Base-by-base conservation (phyloP, 2,888 invertebrate species). In the Hermodice carunculata region DNA sequence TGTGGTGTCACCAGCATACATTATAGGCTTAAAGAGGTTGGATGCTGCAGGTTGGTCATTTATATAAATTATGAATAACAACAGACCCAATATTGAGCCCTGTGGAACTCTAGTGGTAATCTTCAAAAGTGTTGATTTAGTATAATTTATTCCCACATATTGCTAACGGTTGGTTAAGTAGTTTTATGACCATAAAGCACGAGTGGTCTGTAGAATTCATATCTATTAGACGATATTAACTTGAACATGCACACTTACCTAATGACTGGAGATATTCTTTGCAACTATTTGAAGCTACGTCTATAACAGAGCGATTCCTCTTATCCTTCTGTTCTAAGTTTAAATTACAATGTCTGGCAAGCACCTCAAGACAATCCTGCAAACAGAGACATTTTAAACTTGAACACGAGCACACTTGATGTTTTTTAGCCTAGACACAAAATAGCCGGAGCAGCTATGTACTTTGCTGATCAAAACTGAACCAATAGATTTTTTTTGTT, bases 321-420 rank as follows among this genome's bases (percentile, higher is more conserved):
- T 74, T 75, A 64, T 84, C 82, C 51, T 68, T 67, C 11, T 51
- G 66, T 22, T 75, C 69, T 28, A 80, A 51, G 62, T 83, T 78
- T 26, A 81, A 64, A 42, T 73, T 62, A 66, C 78, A 74, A 57
- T 71, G 67, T 40, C 75, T 70, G 48, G 76, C 32, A 57, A 83
- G 69, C 60, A 79, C 74, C 61, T 75, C 69, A 53, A 83, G 60
- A 66, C 80, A 82, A 26, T 81, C 80, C 83, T 84, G 64, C 26
- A 72, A 68, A 32, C 61, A 28, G 40, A 49, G 32, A 14, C 40
- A 34, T n/a, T 22, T 37, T 17, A 11, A 14, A 14, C 40, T 37
- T 37, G 17, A 14, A 43, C n/a, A 43, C n/a, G 6, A 43, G 22
- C 3, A 8, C 6, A n/a, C n/a, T 6, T 19, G 43, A 43, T 4